phyloP scores from a whole-genome alignment of 2,113 vertebrate species.

The Oplegnathus fasciatus region DNA sequence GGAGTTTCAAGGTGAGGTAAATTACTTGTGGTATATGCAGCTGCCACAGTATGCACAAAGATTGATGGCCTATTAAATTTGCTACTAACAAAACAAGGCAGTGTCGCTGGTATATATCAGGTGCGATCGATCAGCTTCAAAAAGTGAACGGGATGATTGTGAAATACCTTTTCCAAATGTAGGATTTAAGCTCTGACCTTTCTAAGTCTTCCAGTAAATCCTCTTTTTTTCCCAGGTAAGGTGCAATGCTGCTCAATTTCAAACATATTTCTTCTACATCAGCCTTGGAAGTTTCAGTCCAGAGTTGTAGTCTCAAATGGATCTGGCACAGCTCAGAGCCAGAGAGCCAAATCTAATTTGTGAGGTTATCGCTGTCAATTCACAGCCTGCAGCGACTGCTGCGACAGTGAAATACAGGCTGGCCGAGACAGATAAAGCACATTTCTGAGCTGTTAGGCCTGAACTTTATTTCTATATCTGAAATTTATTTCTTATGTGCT shows the following conservation, averaged over 20 bases:
- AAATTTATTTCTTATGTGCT: slow-evolving; percentile 55
- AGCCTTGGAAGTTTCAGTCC: slow-evolving; percentile 55
- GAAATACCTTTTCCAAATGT: slow-evolving; percentile 66
- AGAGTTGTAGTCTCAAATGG: slow-evolving; percentile 68
- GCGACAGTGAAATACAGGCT: slow-evolving; percentile 73
- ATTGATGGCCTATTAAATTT: slow-evolving; percentile 64
- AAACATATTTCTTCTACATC: slow-evolving; percentile 61
- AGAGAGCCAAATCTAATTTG: slow-evolving; percentile 77
- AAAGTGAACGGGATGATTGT: slow-evolving; percentile 51
- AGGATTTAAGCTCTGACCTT: slow-evolving; percentile 61
- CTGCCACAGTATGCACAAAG: slow-evolving; percentile 27
- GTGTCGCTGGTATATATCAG: slow-evolving; percentile 41
- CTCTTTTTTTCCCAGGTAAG: slow-evolving; percentile 47
- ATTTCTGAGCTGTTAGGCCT: slow-evolving; percentile 56
- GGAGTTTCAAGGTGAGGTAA: slow-evolving; percentile 74
- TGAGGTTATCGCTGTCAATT: slow-evolving; percentile 77
- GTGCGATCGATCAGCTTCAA: slow-evolving; percentile 51
- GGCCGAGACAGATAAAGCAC: slow-evolving; percentile 67
- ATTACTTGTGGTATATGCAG: slow-evolving; percentile 47
- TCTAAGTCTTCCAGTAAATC: slow-evolving; percentile 59
- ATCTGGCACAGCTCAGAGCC: slow-evolving; percentile 72
- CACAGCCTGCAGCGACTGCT: slow-evolving; percentile 55
- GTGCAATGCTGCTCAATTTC: slow-evolving; percentile 61
- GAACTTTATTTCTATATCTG: slow-evolving; percentile 64
- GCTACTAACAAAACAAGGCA: slow-evolving; percentile 57